Evolutionary conservation across 2,113 vertebrate species (phyloP).

Genomic region (Dasyurus viverrinus): DNA sequence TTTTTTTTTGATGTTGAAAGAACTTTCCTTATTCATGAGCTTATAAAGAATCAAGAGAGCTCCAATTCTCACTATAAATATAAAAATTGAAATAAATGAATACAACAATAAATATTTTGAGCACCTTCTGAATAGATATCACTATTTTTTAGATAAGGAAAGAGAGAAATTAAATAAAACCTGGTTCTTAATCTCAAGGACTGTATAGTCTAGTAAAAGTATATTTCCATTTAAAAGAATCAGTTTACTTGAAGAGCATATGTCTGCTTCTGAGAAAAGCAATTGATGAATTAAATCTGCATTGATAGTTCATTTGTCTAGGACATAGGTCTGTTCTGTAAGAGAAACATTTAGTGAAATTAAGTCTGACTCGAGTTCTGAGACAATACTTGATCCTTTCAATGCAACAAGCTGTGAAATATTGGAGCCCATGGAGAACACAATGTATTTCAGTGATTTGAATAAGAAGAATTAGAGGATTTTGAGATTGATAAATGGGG

Average conservation of each 20-base stretch:
- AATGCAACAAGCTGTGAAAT: neutral
- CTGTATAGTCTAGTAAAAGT: neutral
- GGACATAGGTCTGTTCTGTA: neutral
- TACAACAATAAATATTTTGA: neutral
- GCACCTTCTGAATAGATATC: neutral
- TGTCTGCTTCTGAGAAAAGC: neutral
- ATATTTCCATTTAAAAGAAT: neutral
- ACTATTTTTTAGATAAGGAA: neutral
- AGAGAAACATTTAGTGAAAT: neutral
- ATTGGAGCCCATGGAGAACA: neutral
- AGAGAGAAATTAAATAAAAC: neutral
- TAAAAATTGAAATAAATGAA: neutral
- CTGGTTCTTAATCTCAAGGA: neutral
- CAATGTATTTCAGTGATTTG: neutral
- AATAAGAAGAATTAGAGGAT: neutral
- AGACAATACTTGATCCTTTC: neutral
- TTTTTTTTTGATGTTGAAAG: neutral
- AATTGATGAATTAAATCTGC: neutral
- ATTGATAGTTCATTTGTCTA: neutral
- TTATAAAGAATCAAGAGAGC: neutral
- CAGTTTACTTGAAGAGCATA: neutral
- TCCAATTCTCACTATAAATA: neutral
- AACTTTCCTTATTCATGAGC: neutral
- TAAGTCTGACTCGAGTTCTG: neutral
- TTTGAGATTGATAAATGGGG: neutral